These are phyloP conservation scores for Parochlus steinenii DNA, from an alignment of 2,888 invertebrate genomes.

Conservation along the genomic window DNA sequence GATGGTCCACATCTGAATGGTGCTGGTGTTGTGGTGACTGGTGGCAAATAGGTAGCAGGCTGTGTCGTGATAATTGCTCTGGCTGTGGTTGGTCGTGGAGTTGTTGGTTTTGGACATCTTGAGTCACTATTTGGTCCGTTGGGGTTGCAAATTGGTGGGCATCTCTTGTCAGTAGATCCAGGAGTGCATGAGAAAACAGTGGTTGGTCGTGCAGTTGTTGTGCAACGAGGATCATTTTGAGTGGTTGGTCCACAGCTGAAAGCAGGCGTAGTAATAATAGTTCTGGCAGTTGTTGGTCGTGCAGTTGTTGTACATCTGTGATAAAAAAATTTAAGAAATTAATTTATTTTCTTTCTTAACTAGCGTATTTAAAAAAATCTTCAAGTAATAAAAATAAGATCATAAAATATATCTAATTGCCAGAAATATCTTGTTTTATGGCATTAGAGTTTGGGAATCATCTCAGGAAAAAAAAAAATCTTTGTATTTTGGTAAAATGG, in stretches of 20 bases:
- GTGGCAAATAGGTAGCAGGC: conserved; percentile 17
- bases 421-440: no score
- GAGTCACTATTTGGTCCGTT: conserved; percentile 20
- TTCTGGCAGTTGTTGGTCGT: conserved; percentile 14
- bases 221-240: conserved; percentile 27
- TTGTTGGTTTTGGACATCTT: conserved; percentile 20
- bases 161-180: conserved; percentile 23
- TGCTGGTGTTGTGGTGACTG: no score
- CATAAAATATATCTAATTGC: no score
- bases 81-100: conserved; percentile 16
- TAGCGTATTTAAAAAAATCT: no score
- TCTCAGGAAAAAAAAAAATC: no score
- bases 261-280: conserved; percentile 20
- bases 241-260: conserved; percentile 22
- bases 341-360: no score
- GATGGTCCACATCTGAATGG: no score
- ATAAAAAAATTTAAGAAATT: no score
- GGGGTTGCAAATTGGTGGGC: conserved; percentile 21
- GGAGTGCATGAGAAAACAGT: conserved; percentile 21
- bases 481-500: no score
- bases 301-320: conserved; percentile 16
- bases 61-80: conserved; percentile 21
- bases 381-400: no score
- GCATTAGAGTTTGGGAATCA: no score
- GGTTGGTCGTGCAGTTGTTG: conserved; percentile 18